phyloP scores from a whole-genome alignment of 2,888 invertebrate genomes.

The Chrysotoxum bicinctum region DNA sequence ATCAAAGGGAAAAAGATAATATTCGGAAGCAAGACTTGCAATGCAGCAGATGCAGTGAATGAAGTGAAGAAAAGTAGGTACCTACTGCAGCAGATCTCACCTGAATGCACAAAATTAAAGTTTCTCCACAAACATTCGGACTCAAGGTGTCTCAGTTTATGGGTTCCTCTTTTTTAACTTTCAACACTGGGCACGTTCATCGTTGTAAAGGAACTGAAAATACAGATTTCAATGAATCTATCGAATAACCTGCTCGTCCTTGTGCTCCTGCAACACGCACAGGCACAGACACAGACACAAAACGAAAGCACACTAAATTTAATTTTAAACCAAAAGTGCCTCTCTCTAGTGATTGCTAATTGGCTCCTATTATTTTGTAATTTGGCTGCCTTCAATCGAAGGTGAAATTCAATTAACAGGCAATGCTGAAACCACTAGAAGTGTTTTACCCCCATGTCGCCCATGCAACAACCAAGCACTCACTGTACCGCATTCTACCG shows the following conservation, averaged over 20 bases:
- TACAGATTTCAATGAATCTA: conserved; percentile 14
- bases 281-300: conserved; percentile 8
- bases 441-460: not conserved
- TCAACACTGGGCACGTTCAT: conserved; percentile 24
- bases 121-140: conserved; percentile 38
- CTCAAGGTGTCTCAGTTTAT: not conserved
- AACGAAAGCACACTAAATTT: conserved; percentile 49
- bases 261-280: conserved; percentile 7
- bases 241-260: not conserved
- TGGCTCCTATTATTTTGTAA: conserved; percentile 72
- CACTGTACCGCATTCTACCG: not conserved
- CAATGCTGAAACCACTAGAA: conserved; percentile 61
- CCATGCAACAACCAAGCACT: not conserved
- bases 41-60: conserved; percentile 4
- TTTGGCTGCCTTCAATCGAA: conserved; percentile 72
- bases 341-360: conserved; percentile 71
- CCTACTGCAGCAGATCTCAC: conserved; percentile 27
- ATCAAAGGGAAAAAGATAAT: conserved; percentile 23
- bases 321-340: conserved; percentile 72
- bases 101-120: conserved; percentile 65
- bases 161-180: conserved; percentile 26
- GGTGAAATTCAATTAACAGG: conserved; percentile 72
- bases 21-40: conserved; percentile 10
- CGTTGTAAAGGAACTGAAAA: not conserved
- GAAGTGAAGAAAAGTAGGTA: not conserved